Evolutionary conservation across 2,888 invertebrate genomes (phyloP), one percentile per base, ranked within the genome.

Genomic region (Drosophila hamatofila): DNA sequence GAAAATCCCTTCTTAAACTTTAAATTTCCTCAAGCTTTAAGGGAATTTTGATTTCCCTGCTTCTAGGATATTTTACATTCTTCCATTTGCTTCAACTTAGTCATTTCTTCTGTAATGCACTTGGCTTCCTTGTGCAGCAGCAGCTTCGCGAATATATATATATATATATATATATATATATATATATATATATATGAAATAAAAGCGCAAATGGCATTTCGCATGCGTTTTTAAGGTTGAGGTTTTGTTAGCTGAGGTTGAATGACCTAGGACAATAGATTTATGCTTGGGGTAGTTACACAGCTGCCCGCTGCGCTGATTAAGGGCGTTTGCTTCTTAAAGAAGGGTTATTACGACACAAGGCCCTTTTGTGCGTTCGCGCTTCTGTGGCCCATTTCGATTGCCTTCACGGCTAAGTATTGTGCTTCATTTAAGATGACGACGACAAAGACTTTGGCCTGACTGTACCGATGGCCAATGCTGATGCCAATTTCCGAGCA

Each of bases 251-350:
- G 55, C 71, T 64, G 73, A 79, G 77, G 87, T 87, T 87, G 87
- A 87, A 87, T 84, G 87, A 87, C 87, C 87, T 87, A 87, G 89
- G 87, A 87, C 87, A 87, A 87, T 87, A 84, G 77, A 78, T 72
- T 72, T 70, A 83, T 78, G 78, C 81, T 87, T 87, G 89, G 87
- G 87, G 89, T 87, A 87, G 86, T 88, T 86, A 71, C 48, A 72
- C 71, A 55, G 73, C 77, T 78, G 86, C 84, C 83, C 88, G 86
- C 80, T 86, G 88, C 49, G 86, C 80, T 86, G 86, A 88, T 86
- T 86, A 82, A 83, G 87, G 85, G 83, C 86, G 88, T 79, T 80
- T 74, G 67, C 76, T 57, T 88, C 83, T 88, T 85, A 64, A 85
- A 80, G 80, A 80, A 79, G 75, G 88, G 86, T 88, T 85, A 81